These are phyloP conservation scores for Perca flavescens DNA, from an alignment of 2,113 vertebrate genomes.

Conservation along the genomic window DNA sequence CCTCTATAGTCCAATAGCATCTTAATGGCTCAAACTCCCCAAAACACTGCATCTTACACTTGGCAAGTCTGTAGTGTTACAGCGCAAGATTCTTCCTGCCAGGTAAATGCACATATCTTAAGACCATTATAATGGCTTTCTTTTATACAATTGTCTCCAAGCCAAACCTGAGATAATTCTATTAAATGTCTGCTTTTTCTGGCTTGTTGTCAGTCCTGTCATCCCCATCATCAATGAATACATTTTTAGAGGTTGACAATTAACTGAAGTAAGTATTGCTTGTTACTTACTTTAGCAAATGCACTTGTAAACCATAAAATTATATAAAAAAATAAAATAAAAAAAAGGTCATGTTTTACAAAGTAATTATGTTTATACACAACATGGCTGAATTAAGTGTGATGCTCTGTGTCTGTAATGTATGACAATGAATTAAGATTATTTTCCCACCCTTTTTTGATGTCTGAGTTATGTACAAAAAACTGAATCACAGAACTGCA, in stretches of 20 bases:
- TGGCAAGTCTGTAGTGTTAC: not conserved
- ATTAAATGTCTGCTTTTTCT: not conserved
- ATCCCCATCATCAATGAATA: not conserved
- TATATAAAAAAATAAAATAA: too few relatives aligned
- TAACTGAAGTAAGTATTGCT: not conserved
- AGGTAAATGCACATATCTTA: not conserved
- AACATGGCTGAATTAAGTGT: not conserved
- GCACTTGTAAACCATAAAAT: not conserved
- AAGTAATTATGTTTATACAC: not conserved
- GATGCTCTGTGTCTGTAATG: not conserved
- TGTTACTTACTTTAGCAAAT: not conserved
- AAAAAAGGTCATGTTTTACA: not conserved
- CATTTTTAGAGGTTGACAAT: not conserved
- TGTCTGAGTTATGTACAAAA: too few relatives aligned
- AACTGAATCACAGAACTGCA: too few relatives aligned
- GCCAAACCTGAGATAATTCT: not conserved
- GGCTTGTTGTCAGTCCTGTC: conserved; percentile 3
- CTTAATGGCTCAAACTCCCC: not conserved
- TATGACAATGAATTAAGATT: not conserved
- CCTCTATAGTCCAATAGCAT: too few relatives aligned
- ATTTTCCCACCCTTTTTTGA: too few relatives aligned
- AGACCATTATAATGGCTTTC: not conserved
- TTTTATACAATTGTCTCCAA: not conserved
- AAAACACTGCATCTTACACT: not conserved
- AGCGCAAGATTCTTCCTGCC: not conserved